Conservation (phyloP, 2,888 invertebrate species). For the Hypsopygia costalis region DNA sequence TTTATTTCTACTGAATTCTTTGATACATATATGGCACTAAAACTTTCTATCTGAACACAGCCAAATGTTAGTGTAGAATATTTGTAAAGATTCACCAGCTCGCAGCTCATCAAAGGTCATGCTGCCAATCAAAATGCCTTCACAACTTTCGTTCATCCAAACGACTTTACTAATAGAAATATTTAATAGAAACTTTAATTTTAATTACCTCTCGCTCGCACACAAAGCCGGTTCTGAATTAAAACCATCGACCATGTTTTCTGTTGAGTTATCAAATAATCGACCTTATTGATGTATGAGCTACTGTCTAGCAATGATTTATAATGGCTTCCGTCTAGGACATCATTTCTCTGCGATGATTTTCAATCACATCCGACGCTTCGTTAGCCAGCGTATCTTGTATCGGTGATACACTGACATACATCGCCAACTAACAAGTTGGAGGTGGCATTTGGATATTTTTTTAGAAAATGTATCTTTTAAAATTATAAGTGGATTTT, state of each 20-base stretch:
- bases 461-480: too few species aligned
- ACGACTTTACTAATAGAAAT: slow-evolving; percentile 45
- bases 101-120: slow-evolving; percentile 45
- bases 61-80: neutral
- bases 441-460: slow-evolving; percentile 38
- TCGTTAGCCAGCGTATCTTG: slow-evolving; percentile 71
- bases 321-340: slow-evolving; percentile 78
- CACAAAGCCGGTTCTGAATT: slow-evolving; percentile 18
- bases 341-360: slow-evolving; percentile 75
- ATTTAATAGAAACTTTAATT: slow-evolving; percentile 54
- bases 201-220: slow-evolving; percentile 46
- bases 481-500: too few species aligned
- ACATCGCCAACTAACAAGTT: slow-evolving; percentile 19
- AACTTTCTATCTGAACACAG: too few species aligned
- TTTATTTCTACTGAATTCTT: too few species aligned
- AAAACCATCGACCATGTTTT: slow-evolving; percentile 49
- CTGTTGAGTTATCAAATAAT: slow-evolving; percentile 72
- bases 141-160: slow-evolving; percentile 44
- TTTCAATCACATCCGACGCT: slow-evolving; percentile 78
- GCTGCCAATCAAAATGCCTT: slow-evolving; percentile 57
- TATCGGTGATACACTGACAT: slow-evolving; percentile 32
- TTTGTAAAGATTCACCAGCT: slow-evolving; percentile 14
- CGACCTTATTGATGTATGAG: slow-evolving; percentile 75
- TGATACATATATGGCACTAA: too few species aligned
- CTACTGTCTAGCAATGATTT: slow-evolving; percentile 73